Evolutionary conservation across 2,113 vertebrate species (phyloP).

Genomic region (Siniperca knerii): DNA sequence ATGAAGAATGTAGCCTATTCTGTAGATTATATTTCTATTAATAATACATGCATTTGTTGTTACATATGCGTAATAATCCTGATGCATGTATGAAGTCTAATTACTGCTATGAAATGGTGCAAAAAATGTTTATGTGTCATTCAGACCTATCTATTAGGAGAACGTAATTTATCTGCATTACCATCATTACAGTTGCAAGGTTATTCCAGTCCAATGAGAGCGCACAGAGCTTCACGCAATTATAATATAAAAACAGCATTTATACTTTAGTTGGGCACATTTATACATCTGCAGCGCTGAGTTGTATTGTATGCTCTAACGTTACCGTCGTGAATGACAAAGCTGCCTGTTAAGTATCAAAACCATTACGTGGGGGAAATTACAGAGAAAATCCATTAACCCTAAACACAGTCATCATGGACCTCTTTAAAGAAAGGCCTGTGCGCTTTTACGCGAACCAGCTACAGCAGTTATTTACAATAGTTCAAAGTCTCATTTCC

Average conservation of each 20-base stretch:
- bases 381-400: conserved; percentile 18
- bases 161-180: conserved; percentile 16
- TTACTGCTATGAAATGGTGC: conserved; percentile 9
- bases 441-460: not conserved
- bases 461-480: not conserved
- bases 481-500: not conserved
- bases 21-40: not conserved
- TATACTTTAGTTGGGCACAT: not conserved
- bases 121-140: conserved; percentile 17
- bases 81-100: not conserved
- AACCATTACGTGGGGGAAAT: conserved; percentile 5
- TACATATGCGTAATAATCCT: not conserved
- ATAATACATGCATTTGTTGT: not conserved
- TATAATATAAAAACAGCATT: conserved; percentile 20
- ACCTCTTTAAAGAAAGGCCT: conserved; percentile 3
- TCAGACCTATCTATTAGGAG: conserved; percentile 2
- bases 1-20: conserved; percentile 8
- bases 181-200: not conserved
- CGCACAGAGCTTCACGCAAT: conserved; percentile 1
- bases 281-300: not conserved
- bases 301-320: not conserved
- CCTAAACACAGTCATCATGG: conserved; percentile 11
- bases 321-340: not conserved
- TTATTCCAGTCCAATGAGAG: not conserved
- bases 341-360: not conserved